Evolutionary conservation across 2,113 vertebrate genomes (phyloP).

Genomic region (Spilogale gracilis): DNA sequence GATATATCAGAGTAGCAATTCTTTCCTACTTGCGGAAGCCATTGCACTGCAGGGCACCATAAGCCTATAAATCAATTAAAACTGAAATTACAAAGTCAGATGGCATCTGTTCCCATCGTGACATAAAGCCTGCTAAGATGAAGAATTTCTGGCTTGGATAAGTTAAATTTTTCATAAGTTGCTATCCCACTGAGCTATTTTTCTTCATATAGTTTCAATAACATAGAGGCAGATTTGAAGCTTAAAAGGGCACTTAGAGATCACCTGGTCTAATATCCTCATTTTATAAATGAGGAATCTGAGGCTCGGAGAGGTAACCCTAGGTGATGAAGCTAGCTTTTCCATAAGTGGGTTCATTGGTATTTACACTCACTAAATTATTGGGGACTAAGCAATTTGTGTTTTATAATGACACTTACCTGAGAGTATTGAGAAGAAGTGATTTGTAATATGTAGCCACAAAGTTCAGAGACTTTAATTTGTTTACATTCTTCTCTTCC

Average conservation of each 20-base stretch:
- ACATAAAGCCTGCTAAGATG: conserved; percentile 63
- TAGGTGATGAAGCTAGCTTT: neutral
- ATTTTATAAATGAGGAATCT: conserved; percentile 41
- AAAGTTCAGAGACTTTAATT: conserved; percentile 62
- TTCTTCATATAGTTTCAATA: conserved; percentile 51
- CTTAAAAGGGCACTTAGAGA: neutral
- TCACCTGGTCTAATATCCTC: neutral
- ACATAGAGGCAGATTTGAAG: neutral
- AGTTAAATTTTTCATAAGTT: conserved; percentile 55
- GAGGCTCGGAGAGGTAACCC: neutral
- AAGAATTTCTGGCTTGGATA: conserved; percentile 35
- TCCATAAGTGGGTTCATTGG: conserved; percentile 10
- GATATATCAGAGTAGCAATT: conserved; percentile 12
- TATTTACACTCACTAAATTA: conserved; percentile 23
- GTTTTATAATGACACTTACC: conserved; percentile 67
- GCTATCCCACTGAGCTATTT: conserved; percentile 11
- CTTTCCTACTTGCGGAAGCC: conserved; percentile 1
- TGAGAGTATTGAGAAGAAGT: conserved; percentile 26
- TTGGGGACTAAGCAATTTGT: neutral
- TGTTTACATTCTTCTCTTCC: conserved; percentile 6
- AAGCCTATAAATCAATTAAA: conserved; percentile 75
- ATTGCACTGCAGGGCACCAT: neutral
- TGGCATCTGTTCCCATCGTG: conserved; percentile 65
- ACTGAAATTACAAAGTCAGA: conserved; percentile 71
- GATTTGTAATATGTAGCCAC: neutral